Evolutionary conservation across 2,113 vertebrate species (phyloP), one percentile per base, ranked within the genome.

Genomic region (Gambusia affinis): DNA sequence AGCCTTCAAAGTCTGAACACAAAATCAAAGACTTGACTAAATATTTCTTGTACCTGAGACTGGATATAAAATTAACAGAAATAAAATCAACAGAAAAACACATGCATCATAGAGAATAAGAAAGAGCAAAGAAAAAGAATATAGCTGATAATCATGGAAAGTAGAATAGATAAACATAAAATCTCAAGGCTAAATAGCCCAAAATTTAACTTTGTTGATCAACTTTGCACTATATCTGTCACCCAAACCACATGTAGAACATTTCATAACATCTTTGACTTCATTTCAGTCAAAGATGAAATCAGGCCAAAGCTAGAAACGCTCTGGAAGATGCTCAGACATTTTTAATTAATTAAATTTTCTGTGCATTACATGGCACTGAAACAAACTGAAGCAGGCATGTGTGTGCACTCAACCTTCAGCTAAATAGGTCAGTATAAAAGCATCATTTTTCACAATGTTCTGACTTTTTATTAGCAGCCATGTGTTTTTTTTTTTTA

Each of bases 321-420:
- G 27, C 19, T 72, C 66, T 51, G 64, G 64, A 69, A 29, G 44
- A 64, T 19, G 71, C 44, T n/a, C 22, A 22, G 51, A 39, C 33
- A 69, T 77, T 74, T 75, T 28, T 39, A 68, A 85, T 67, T 67
- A 80, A 71, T 72, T 60, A 74, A 67, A 37, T 79, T 83, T 77
- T 72, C 74, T 70, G 70, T 47, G 44, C 44, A 47, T 47, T 47
- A 33, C 35, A 15, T 72, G 75, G 67, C 73, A 72, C 70, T 63
- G 73, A 70, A 11, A 70, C 68, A 75, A 81, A 64, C 27, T 73
- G 62, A 70, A 66, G 12, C 39, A 51, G 64, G 35, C 79, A 75
- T 47, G 73, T 75, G 44, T 54, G 17, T 57, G 17, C 51, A 24
- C 2, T 7, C 24, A n/a, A 8, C n/a, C 8, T n/a, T 57, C 7